phyloP scores from a whole-genome alignment of 1,140 invertebrate genomes.

The Idris sp. region DNA sequence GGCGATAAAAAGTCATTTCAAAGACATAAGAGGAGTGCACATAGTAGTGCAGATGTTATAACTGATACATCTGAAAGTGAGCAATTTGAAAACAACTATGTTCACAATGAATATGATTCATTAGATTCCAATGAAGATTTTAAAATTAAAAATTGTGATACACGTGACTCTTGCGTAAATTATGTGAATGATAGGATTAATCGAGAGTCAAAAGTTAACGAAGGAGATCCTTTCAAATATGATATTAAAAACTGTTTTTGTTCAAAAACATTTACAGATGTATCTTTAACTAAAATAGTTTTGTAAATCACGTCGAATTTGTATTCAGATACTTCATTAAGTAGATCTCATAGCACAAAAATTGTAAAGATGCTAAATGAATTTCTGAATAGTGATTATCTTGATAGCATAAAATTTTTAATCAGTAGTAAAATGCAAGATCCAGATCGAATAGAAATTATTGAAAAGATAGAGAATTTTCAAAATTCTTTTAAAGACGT shows the following conservation, averaged over 20 bases:
- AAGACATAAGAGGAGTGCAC: neutral
- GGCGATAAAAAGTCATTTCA: neutral
- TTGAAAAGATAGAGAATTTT: constrained; percentile 21
- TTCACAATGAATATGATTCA: too few species aligned
- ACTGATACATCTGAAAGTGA: neutral
- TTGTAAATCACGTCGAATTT: constrained; percentile 14
- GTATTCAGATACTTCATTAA: constrained; percentile 20
- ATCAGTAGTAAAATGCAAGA: constrained; percentile 7
- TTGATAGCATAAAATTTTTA: constrained; percentile 16
- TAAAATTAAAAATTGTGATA: neutral
- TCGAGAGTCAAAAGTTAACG: too few species aligned
- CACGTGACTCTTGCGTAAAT: neutral
- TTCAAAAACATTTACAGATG: constrained; percentile 5
- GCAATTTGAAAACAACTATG: too few species aligned
- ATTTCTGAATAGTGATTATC: constrained; percentile 13
- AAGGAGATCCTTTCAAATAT: too few species aligned
- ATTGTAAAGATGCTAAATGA: constrained; percentile 10
- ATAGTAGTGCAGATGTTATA: neutral
- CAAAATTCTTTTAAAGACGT: constrained; percentile 23
- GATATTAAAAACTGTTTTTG: constrained; percentile 17
- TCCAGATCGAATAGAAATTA: constrained; percentile 4
- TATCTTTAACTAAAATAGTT: neutral
- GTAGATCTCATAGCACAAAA: constrained; percentile 4
- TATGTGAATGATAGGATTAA: too few species aligned
- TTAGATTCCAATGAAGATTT: neutral